These are phyloP conservation scores for Grapholita molesta DNA, from an alignment of 1,140 invertebrate species.

Conservation along the genomic window DNA sequence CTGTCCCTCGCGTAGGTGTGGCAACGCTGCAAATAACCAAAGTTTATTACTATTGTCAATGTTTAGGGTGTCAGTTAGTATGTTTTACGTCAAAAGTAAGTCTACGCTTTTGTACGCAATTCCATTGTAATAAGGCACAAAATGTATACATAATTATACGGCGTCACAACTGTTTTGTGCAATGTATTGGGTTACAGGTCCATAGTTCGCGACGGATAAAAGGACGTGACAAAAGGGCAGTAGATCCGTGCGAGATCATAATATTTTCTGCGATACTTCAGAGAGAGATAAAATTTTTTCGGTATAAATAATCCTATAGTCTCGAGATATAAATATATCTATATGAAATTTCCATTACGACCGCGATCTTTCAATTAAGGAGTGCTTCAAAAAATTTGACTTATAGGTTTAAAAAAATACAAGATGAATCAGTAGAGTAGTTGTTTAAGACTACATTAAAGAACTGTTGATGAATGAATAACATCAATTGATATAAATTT, in stretches of 20 bases:
- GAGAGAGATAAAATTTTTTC: background rate
- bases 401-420: too few species aligned
- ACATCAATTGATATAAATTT: too few species aligned
- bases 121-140: background rate
- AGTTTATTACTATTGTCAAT: background rate
- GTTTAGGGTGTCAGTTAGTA: slow-evolving; percentile 9
- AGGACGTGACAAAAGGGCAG: background rate
- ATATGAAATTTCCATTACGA: too few species aligned
- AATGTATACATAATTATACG: background rate
- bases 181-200: background rate
- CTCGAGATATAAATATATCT: too few species aligned
- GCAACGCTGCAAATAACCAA: background rate
- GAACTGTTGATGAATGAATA: too few species aligned
- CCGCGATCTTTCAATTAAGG: too few species aligned
- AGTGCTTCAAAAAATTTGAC: too few species aligned
- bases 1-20: background rate
- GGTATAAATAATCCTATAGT: too few species aligned
- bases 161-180: background rate
- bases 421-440: too few species aligned
- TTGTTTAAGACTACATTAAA: too few species aligned
- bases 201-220: background rate
- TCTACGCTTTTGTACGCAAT: background rate
- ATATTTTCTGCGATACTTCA: background rate
- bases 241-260: background rate
- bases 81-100: background rate